Percentiles rank a stretch among this genome's conserved stretches.
Evolutionary conservation across 2,888 invertebrate species (phyloP).

Genomic region (Vandiemenella viatica): DNA sequence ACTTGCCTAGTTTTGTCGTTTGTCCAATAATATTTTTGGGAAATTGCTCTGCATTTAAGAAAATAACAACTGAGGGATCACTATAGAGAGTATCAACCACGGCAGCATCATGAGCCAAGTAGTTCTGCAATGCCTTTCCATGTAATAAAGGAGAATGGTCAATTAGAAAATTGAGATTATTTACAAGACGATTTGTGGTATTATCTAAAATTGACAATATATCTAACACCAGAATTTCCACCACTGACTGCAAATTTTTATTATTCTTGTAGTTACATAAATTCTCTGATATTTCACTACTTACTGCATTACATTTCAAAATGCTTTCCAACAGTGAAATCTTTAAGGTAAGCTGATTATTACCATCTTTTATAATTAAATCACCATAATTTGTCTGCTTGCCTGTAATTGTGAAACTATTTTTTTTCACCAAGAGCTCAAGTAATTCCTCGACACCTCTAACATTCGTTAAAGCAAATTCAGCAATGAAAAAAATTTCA

Average conservation of each 20-base stretch:
- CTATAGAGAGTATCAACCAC: slow-evolving; percentile 12
- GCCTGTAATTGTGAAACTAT: not conserved
- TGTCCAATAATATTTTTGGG: not conserved
- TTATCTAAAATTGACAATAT: slow-evolving; percentile 16
- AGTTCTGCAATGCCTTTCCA: slow-evolving; percentile 19
- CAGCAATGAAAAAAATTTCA: slow-evolving; percentile 10
- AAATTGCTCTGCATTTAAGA: slow-evolving; percentile 15
- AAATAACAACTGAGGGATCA: slow-evolving; percentile 14
- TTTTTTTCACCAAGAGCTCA: not conserved
- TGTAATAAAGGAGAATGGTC: slow-evolving; percentile 15
- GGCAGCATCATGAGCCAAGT: slow-evolving; percentile 17
- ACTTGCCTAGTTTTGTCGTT: slow-evolving; percentile 8
- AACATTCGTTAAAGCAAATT: slow-evolving; percentile 4
- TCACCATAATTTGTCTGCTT: not conserved
- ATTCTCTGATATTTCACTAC: not conserved
- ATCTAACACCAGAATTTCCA: slow-evolving; percentile 19
- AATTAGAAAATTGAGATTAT: slow-evolving; percentile 16
- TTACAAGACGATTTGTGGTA: slow-evolving; percentile 3
- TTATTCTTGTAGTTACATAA: slow-evolving; percentile 7
- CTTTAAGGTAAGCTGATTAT: slow-evolving; percentile 1
- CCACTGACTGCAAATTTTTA: slow-evolving; percentile 9
- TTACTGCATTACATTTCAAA: slow-evolving; percentile 4
- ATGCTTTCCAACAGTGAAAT: slow-evolving; percentile 1
- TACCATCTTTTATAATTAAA: not conserved
- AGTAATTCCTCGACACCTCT: slow-evolving; percentile 7